phyloP scores from a whole-genome alignment of 2,888 invertebrate genomes.

The Noctua pronuba region DNA sequence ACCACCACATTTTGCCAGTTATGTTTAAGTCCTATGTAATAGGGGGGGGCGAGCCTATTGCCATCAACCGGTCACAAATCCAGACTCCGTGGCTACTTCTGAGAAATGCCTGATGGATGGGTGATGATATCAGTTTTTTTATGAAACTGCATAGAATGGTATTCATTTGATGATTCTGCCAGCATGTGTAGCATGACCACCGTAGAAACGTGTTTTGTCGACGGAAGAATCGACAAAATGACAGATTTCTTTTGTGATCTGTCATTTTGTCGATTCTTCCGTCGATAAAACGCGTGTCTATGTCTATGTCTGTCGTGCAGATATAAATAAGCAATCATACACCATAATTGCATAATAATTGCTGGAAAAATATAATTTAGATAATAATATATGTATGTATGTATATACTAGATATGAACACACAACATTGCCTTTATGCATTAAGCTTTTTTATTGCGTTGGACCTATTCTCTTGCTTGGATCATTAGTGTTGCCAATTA shows the following conservation, averaged over 20 bases:
- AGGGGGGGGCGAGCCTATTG: no score
- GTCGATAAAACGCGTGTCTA: no score
- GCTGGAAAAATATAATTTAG: no score
- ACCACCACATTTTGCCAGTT: background rate
- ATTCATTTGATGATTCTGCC: background rate
- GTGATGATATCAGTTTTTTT: background rate
- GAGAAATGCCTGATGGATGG: no score
- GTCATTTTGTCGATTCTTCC: no score
- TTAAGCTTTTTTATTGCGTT: constrained; percentile 67
- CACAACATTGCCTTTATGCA: constrained; percentile 62
- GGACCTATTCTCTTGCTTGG: constrained; percentile 63
- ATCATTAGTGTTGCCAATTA: constrained; percentile 18
- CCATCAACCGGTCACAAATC: background rate
- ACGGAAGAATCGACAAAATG: no score
- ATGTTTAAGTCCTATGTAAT: no score
- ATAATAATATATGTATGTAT: background rate
- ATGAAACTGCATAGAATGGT: background rate
- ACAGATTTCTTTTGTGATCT: no score
- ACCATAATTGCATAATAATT: background rate
- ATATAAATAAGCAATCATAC: background rate
- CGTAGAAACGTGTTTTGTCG: no score
- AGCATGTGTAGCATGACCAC: no score
- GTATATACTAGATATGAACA: constrained; percentile 48
- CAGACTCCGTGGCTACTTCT: no score
- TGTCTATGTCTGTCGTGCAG: no score